Percentiles rank a stretch among this genome's conserved stretches.
These are phyloP conservation scores for Orestias chungarensis DNA, from an alignment of 2,797 vertebrate genomes.

Conservation along the genomic window DNA sequence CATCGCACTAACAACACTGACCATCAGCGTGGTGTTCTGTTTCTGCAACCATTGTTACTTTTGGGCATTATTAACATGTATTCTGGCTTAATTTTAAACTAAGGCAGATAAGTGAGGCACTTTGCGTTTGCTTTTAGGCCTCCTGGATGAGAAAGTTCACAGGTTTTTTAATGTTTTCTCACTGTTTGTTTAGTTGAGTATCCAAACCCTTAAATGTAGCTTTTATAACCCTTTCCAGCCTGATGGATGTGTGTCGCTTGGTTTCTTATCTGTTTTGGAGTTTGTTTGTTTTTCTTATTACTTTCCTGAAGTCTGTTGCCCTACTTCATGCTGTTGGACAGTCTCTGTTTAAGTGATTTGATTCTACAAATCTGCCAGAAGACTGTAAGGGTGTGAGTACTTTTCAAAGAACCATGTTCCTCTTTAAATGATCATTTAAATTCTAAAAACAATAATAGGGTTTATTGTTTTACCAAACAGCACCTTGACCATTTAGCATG, in stretches of 20 bases:
- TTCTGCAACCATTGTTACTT: too few species aligned
- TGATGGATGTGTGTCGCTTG: neutral
- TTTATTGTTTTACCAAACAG: neutral
- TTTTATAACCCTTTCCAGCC: neutral
- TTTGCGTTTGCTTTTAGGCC: neutral
- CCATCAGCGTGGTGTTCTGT: neutral
- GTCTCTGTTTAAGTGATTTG: neutral
- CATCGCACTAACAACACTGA: neutral
- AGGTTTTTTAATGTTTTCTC: neutral
- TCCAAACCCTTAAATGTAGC: neutral
- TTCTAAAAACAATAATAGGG: too few species aligned
- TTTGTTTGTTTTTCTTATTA: neutral
- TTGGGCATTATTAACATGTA: neutral
- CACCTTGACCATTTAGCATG: neutral
- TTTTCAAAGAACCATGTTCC: slow-evolving; percentile 5
- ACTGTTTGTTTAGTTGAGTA: neutral
- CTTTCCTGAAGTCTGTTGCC: neutral
- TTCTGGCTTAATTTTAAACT: neutral
- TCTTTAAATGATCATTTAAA: slow-evolving; percentile 29
- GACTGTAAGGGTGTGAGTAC: neutral
- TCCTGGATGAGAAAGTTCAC: neutral
- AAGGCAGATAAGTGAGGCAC: neutral
- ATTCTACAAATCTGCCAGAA: neutral
- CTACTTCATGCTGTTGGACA: neutral
- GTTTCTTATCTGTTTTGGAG: neutral